A percentile compares a stretch with the other conserved stretches of the same genome.
Evolutionary conservation across 2,888 invertebrate species (phyloP).

Genomic region (Adela reaumurella): DNA sequence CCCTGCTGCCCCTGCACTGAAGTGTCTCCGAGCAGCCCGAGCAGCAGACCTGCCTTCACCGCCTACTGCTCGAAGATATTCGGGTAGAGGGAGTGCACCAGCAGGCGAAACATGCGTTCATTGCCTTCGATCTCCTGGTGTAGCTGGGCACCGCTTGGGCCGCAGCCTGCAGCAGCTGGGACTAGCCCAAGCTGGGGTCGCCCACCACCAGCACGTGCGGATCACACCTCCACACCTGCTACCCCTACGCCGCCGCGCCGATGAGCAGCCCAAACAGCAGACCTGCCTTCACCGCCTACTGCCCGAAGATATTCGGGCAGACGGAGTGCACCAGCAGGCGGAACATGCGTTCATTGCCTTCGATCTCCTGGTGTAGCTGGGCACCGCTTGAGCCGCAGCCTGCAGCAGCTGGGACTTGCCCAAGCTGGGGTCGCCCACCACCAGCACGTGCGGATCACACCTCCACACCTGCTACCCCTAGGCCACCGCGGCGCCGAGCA

Average conservation of each 20-base stretch:
- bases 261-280: slow-evolving; percentile 81
- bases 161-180: slow-evolving; percentile 83
- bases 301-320: slow-evolving; percentile 89
- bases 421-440: slow-evolving; percentile 92
- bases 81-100: slow-evolving; percentile 88
- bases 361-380: slow-evolving; percentile 73
- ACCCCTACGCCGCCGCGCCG: slow-evolving; percentile 61
- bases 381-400: slow-evolving; percentile 78
- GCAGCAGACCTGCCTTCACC: slow-evolving; percentile 83
- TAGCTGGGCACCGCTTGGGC: slow-evolving; percentile 74
- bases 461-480: no score
- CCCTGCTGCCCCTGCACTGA: no score
- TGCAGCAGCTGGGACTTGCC: slow-evolving; percentile 90
- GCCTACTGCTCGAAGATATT: slow-evolving; percentile 90
- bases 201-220: slow-evolving; percentile 87
- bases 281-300: slow-evolving; percentile 90
- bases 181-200: slow-evolving; percentile 91
- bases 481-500: slow-evolving; percentile 75
- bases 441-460: slow-evolving; percentile 72
- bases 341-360: slow-evolving; percentile 70
- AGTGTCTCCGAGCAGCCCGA: slow-evolving; percentile 82
- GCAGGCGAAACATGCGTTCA: slow-evolving; percentile 70
- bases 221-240: no score
- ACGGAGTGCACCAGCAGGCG: slow-evolving; percentile 81
- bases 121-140: no score